A percentile compares a stretch with the other conserved stretches of the same genome.
Evolutionary conservation across 2,113 vertebrate genomes (phyloP).

Genomic region (Anoura caudifer): DNA sequence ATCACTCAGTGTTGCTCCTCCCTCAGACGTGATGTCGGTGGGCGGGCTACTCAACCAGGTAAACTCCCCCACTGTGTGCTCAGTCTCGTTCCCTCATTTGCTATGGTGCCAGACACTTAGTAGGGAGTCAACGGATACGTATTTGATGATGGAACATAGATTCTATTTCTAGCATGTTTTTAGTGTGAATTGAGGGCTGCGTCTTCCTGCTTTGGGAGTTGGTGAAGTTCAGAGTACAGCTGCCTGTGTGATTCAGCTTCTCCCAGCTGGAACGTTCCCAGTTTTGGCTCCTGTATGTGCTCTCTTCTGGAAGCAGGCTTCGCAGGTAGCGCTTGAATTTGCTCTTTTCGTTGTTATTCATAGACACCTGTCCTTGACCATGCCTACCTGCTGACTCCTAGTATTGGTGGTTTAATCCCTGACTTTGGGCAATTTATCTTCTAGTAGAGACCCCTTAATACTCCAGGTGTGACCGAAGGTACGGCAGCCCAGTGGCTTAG

Average conservation of each 20-base stretch:
- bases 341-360: background rate
- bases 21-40: accelerated
- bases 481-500: background rate
- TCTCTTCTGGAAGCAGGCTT: slow-evolving; percentile 41
- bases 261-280: background rate
- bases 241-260: background rate
- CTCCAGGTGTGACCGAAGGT: background rate
- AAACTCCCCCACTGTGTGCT: too few species aligned
- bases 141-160: background rate
- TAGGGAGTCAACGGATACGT: background rate
- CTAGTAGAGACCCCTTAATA: background rate
- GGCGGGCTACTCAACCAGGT: background rate
- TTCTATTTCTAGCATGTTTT: background rate
- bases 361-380: background rate
- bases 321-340: slow-evolving; percentile 49
- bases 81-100: background rate
- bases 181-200: background rate
- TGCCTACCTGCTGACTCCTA: background rate
- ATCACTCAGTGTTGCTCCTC: accelerated
- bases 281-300: background rate
- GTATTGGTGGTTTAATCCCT: background rate
- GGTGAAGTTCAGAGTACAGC: accelerated
- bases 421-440: background rate
- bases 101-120: background rate
- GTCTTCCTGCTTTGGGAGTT: background rate